Conservation (phyloP, 2,888 invertebrate species). For the Cheilosia scutellata region DNA sequence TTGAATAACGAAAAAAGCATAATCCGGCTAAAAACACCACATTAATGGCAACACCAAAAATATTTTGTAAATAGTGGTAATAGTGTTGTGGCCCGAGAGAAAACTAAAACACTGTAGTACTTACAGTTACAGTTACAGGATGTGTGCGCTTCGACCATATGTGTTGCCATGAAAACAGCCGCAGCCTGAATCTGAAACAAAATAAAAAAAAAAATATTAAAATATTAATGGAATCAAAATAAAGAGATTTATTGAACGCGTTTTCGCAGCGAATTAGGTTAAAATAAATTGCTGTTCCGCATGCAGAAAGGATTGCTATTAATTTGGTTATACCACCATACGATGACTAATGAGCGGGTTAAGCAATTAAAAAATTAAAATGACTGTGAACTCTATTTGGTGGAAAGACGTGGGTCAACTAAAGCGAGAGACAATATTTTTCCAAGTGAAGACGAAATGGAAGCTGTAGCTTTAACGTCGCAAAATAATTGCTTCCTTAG, state of each 20-base stretch:
- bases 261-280: slow-evolving; percentile 56
- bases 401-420: too few relatives aligned
- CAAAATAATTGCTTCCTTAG: too few relatives aligned
- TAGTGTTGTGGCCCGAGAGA: background rate
- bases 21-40: background rate
- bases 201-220: slow-evolving; percentile 42
- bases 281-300: slow-evolving; percentile 40
- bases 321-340: slow-evolving; percentile 4
- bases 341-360: slow-evolving; percentile 31
- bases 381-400: background rate
- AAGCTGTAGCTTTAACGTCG: too few relatives aligned
- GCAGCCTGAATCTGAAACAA: background rate
- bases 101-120: background rate
- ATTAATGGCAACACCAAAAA: background rate
- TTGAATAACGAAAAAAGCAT: background rate
- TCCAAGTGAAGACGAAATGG: too few relatives aligned
- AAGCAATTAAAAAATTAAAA: background rate
- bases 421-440: too few relatives aligned
- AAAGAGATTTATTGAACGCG: slow-evolving; percentile 61
- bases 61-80: slow-evolving; percentile 15
- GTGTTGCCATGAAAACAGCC: background rate
- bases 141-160: background rate
- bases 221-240: slow-evolving; percentile 63
- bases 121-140: background rate
- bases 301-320: slow-evolving; percentile 47